phyloP scores from a whole-genome alignment of 2,113 vertebrate species.

The Nestor notabilis region DNA sequence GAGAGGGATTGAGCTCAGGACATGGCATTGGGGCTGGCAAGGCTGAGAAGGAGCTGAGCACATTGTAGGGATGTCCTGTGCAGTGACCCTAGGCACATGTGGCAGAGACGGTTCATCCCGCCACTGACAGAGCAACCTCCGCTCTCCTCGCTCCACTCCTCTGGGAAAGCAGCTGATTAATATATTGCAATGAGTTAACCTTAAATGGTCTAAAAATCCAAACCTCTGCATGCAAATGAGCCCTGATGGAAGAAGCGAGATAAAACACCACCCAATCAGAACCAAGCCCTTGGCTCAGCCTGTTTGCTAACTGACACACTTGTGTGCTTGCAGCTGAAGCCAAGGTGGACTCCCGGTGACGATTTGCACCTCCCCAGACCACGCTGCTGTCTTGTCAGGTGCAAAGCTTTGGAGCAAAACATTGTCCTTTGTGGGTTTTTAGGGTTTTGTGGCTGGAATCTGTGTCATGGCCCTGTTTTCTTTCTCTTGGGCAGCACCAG shows the following conservation, averaged over 20 bases:
- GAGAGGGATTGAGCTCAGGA: not conserved
- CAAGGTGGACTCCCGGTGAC: not conserved
- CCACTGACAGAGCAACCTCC: not conserved
- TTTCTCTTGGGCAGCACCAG: not conserved
- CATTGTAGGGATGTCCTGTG: not conserved
- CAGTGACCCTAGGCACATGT: not conserved
- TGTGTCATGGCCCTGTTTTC: not conserved
- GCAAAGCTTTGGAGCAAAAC: not conserved
- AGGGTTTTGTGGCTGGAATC: not conserved
- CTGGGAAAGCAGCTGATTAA: not conserved
- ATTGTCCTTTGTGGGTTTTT: not conserved
- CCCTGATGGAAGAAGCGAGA: not conserved
- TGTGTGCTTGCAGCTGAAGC: not conserved
- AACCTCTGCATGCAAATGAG: slow-evolving; percentile 3
- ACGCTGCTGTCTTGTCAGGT: not conserved
- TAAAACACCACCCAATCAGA: not conserved
- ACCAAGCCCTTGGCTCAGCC: not conserved
- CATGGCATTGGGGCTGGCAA: fast-evolving
- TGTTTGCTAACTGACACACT: not conserved
- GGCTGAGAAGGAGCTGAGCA: not conserved
- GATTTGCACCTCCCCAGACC: not conserved
- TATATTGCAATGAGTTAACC: slow-evolving; percentile 42
- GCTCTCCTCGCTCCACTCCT: not conserved
- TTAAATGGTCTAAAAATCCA: slow-evolving; percentile 50
- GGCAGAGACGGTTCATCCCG: not conserved